Conservation (phyloP, 2,797 vertebrate genomes). For the Chrysocyon brachyurus region DNA sequence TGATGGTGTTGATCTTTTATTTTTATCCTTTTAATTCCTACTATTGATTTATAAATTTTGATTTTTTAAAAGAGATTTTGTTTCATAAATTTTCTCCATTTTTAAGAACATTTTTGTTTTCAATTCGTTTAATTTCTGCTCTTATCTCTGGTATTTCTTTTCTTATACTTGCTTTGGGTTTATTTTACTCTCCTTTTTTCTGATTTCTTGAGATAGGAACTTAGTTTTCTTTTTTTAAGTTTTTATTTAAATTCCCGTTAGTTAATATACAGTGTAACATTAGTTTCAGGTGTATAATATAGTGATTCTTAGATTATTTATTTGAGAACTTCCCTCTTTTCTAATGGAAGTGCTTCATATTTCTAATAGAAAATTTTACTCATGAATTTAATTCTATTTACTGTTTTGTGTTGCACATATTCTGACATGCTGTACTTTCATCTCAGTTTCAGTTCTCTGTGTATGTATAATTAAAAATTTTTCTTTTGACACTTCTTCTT, state of each 20-base stretch:
- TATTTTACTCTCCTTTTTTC: neutral
- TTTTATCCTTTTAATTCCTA: neutral
- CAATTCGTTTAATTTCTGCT: neutral
- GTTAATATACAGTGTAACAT: neutral
- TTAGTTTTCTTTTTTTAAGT: neutral
- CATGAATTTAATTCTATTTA: neutral
- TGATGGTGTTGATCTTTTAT: neutral
- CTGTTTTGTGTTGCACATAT: neutral
- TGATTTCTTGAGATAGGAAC: neutral
- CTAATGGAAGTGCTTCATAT: neutral
- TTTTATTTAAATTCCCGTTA: neutral
- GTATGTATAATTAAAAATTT: neutral
- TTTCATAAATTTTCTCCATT: neutral
- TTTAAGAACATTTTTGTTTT: neutral
- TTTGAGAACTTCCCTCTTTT: neutral
- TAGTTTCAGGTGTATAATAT: neutral
- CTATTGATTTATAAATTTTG: neutral
- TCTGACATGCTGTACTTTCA: neutral
- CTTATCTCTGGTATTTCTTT: neutral
- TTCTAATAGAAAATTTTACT: neutral
- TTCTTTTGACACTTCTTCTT: neutral
- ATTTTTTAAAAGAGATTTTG: neutral
- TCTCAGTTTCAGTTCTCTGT: neutral
- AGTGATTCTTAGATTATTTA: neutral
- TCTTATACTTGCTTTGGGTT: neutral